Conservation (phyloP, 2,888 invertebrate species). For the Polydrusus tereticollis region DNA sequence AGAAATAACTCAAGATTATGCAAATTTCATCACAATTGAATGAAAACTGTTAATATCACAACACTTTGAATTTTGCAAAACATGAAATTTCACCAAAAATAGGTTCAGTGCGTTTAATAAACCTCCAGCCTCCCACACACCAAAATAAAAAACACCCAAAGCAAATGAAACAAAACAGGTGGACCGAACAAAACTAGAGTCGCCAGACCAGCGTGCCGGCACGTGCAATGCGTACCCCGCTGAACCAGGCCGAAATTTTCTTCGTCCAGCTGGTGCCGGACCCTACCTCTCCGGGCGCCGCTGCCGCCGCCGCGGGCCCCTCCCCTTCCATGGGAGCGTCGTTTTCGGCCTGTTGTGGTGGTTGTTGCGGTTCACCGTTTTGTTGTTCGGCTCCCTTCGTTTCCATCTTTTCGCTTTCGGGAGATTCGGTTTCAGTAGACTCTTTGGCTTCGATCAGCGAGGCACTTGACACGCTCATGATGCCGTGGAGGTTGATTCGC, state of each 20-base stretch:
- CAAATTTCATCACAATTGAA: no score
- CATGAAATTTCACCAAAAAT: no score
- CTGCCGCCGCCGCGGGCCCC: conserved; percentile 57
- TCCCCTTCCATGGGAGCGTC: conserved; percentile 62
- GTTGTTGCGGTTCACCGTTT: conserved; percentile 50
- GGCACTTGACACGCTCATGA: conserved; percentile 90
- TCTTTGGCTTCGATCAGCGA: conserved; percentile 84
- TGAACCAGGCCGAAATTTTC: conserved; percentile 68
- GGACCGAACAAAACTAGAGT: conserved; percentile 54
- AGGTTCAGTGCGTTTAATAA: no score
- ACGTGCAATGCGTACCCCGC: conserved; percentile 67
- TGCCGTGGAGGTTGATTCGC: conserved; percentile 92
- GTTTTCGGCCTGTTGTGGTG: conserved; percentile 62
- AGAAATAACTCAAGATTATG: no score
- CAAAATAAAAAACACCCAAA: conserved; percentile 7
- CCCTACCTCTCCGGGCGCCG: conserved; percentile 66
- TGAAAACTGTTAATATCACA: no score
- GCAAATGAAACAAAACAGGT: conserved; percentile 47
- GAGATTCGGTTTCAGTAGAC: conserved; percentile 61
- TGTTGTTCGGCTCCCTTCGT: conserved; percentile 66
- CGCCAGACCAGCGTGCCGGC: conserved; percentile 61
- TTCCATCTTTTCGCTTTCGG: conserved; percentile 59
- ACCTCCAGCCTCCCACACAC: not conserved
- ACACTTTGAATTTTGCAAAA: no score
- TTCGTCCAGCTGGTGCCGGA: conserved; percentile 68